A percentile compares a stretch with the other conserved stretches of the same genome.
Conservation (phyloP, 2,797 vertebrate species). For the Tangara arthus region DNA sequence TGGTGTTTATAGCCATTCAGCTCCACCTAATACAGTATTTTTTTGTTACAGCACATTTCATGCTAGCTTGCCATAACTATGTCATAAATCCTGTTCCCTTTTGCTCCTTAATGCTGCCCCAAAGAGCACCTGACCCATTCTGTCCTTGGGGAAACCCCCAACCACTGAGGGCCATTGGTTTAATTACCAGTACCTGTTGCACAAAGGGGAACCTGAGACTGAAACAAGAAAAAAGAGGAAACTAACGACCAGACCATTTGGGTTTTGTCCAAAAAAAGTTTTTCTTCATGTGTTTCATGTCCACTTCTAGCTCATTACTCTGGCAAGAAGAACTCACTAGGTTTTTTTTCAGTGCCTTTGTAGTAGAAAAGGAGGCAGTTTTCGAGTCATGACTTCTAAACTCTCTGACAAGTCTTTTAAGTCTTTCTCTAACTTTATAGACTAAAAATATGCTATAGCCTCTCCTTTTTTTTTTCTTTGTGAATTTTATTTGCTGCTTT, state of each 20-base stretch:
- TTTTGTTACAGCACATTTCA: background rate
- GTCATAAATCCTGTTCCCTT: background rate
- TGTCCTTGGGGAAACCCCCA: background rate
- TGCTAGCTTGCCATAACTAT: background rate
- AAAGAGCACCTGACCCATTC: background rate
- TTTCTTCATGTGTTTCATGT: background rate
- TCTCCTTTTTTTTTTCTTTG: background rate
- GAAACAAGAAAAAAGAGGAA: background rate
- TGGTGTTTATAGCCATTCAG: background rate
- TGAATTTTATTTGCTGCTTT: background rate
- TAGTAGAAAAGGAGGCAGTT: background rate
- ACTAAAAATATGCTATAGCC: background rate
- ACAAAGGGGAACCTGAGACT: background rate
- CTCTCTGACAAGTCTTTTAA: background rate
- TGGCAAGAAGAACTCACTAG: background rate
- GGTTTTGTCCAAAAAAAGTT: background rate
- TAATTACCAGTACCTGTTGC: background rate
- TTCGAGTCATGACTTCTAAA: background rate
- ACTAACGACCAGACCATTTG: accelerated
- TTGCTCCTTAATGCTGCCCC: background rate
- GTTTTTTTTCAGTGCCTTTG: background rate
- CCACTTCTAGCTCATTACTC: background rate
- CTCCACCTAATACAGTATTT: background rate
- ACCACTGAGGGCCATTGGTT: background rate
- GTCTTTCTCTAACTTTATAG: background rate